Evolutionary conservation across 2,888 invertebrate species (phyloP).

Genomic region (Epicampocera succincta): DNA sequence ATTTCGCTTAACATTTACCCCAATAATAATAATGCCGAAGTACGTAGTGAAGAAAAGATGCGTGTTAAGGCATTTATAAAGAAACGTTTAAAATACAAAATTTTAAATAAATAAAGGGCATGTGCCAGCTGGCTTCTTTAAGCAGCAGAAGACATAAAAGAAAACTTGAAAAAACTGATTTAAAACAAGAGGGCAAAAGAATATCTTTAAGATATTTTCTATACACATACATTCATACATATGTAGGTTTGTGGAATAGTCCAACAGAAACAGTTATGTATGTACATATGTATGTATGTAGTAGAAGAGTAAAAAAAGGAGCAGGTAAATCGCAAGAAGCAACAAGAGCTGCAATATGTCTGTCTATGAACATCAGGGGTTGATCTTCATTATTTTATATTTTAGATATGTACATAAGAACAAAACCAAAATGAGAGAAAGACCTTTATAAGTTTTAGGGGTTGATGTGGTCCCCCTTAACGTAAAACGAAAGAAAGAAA

Average conservation of each 20-base stretch:
- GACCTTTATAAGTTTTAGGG: constrained; percentile 40
- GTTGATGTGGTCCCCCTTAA: constrained; percentile 50
- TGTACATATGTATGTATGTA: too few species aligned
- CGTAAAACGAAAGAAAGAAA: constrained; percentile 5
- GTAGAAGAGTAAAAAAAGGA: constrained; percentile 19
- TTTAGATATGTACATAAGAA: constrained; percentile 24
- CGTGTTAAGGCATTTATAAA: constrained; percentile 34
- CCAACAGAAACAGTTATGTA: too few species aligned
- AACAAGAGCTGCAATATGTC: constrained; percentile 38
- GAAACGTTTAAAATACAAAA: constrained; percentile 34
- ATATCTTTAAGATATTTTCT: constrained; percentile 64
- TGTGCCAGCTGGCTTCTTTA: constrained; percentile 76
- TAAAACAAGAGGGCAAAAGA: constrained; percentile 42
- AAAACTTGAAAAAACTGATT: constrained; percentile 47
- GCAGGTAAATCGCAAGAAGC: constrained; percentile 50
- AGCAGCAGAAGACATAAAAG: constrained; percentile 13
- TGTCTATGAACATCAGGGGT: constrained; percentile 50
- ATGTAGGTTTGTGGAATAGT: too few species aligned
- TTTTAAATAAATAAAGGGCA: constrained; percentile 71
- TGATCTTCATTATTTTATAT: constrained; percentile 44
- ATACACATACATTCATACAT: too few species aligned
- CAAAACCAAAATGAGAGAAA: constrained; percentile 47
- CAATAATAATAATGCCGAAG: constrained; percentile 42
- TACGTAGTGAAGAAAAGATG: constrained; percentile 29
- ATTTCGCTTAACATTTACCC: constrained; percentile 61